A percentile compares a stretch with the other conserved stretches of the same genome.
Evolutionary conservation across 1,140 invertebrate genomes (phyloP).

Genomic region (Cydia strobilella): DNA sequence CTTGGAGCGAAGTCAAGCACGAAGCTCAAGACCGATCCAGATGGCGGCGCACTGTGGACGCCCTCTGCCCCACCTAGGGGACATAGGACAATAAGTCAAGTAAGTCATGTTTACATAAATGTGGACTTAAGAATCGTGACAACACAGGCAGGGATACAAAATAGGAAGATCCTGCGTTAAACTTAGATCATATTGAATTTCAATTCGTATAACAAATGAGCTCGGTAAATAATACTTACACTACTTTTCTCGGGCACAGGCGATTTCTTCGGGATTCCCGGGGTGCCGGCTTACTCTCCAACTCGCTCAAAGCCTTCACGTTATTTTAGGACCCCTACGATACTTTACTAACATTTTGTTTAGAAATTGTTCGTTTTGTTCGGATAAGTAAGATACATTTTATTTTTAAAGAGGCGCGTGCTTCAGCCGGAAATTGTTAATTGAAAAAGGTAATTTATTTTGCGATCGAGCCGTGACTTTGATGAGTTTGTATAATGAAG

Average conservation of each 20-base stretch:
- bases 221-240: constrained; percentile 8
- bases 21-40: too few species aligned
- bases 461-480: constrained; percentile 13
- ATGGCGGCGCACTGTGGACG: too few species aligned
- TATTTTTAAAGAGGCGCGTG: constrained; percentile 12
- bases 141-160: neutral
- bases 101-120: too few species aligned
- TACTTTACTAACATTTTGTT: constrained; percentile 7
- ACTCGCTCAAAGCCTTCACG: constrained; percentile 16
- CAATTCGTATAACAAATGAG: constrained; percentile 16
- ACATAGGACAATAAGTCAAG: too few species aligned
- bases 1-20: too few species aligned
- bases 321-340: constrained; percentile 29
- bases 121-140: neutral
- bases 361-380: constrained; percentile 14
- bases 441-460: constrained; percentile 23
- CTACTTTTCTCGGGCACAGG: constrained; percentile 23
- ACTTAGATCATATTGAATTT: neutral
- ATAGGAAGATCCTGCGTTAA: neutral
- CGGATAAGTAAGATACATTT: constrained; percentile 18
- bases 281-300: constrained; percentile 2
- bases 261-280: constrained; percentile 20
- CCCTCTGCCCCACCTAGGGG: too few species aligned
- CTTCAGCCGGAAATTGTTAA: constrained; percentile 24
- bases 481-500: constrained; percentile 26